Evolutionary conservation across 2,797 vertebrate species (phyloP).

Genomic region (Cuculus canorus): DNA sequence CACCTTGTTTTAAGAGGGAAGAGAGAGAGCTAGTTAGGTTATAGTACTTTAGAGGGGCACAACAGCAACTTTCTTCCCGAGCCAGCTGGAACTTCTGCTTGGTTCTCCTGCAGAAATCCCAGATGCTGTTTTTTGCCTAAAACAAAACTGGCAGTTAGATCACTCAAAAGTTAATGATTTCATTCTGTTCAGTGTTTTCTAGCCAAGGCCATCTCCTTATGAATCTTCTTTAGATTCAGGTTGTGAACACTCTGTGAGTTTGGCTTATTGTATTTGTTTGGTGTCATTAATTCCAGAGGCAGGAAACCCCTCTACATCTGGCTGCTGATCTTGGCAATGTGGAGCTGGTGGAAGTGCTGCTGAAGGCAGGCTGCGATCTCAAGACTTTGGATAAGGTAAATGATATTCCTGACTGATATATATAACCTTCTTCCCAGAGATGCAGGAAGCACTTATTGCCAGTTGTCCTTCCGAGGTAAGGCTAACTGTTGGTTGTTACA

Average conservation of each 20-base stretch:
- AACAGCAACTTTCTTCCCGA: neutral
- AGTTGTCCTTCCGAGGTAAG: neutral
- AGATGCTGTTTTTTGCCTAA: neutral
- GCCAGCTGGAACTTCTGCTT: neutral
- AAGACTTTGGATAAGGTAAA: slow-evolving; percentile 83
- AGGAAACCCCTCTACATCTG: slow-evolving; percentile 87
- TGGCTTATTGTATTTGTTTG: neutral
- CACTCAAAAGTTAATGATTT: neutral
- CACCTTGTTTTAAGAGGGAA: neutral
- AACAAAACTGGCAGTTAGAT: neutral
- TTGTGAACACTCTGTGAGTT: neutral
- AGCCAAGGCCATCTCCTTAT: neutral
- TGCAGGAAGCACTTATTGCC: neutral
- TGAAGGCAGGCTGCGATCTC: slow-evolving; percentile 84
- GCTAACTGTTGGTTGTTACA: neutral
- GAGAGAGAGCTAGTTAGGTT: neutral
- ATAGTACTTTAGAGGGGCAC: neutral
- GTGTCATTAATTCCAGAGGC: slow-evolving; percentile 77
- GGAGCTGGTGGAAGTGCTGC: slow-evolving; percentile 87
- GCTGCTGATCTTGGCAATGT: slow-evolving; percentile 87
- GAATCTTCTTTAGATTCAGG: neutral
- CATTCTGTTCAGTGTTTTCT: neutral
- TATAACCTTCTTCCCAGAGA: neutral
- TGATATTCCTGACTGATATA: neutral
- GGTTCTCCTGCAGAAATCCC: neutral